A percentile compares a stretch with the other conserved stretches of the same genome.
Evolutionary conservation across 1,140 invertebrate species (phyloP).

Genomic region (Frieseomelitta varia): DNA sequence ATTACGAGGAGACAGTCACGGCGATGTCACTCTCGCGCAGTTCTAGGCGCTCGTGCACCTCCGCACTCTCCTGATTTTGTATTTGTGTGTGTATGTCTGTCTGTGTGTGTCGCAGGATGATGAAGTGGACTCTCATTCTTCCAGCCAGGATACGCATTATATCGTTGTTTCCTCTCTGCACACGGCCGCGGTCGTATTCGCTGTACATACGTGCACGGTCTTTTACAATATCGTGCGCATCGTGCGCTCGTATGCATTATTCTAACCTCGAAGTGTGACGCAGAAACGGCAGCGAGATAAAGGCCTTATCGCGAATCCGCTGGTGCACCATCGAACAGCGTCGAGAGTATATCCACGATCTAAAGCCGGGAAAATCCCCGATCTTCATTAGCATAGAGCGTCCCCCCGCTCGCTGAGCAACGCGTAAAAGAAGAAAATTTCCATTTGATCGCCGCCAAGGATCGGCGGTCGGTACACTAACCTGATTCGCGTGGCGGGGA

Average conservation of each 20-base stretch:
- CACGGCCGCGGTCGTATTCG: background rate
- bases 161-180: background rate
- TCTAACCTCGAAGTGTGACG: constrained; percentile 47
- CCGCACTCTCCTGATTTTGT: background rate
- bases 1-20: constrained; percentile 37
- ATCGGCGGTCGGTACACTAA: constrained; percentile 53
- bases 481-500: constrained; percentile 45
- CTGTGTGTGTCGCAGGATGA: constrained; percentile 37
- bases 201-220: constrained; percentile 3
- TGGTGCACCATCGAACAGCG: background rate
- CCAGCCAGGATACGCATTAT: constrained; percentile 43
- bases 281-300: constrained; percentile 38
- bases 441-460: constrained; percentile 43
- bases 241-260: constrained; percentile 23
- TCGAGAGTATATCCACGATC: constrained; percentile 34
- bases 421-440: constrained; percentile 37
- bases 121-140: constrained; percentile 50
- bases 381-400: constrained; percentile 50
- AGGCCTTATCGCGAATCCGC: constrained; percentile 45
- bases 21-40: constrained; percentile 31
- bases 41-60: too few relatives aligned
- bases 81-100: too few relatives aligned
- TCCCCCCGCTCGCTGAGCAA: background rate
- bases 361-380: constrained; percentile 52
- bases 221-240: constrained; percentile 13